Evolutionary conservation across 2,888 invertebrate species (phyloP).

Genomic region (Nematopogon swammerdamellus): DNA sequence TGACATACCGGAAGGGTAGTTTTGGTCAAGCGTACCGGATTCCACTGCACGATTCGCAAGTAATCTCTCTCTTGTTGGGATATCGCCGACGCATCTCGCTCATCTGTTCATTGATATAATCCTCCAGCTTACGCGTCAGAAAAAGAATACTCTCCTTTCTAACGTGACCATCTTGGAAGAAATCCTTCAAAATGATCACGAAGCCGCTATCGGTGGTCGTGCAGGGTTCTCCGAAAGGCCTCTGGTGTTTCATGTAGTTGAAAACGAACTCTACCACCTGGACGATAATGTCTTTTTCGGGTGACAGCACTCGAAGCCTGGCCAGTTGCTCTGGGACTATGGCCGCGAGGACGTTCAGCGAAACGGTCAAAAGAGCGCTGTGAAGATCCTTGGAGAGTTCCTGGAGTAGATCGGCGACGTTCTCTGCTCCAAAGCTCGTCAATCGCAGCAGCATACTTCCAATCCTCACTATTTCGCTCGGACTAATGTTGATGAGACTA

Average conservation of each 20-base stretch:
- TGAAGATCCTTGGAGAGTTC: slow-evolving; percentile 36
- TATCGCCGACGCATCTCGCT: slow-evolving; percentile 19
- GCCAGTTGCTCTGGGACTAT: slow-evolving; percentile 36
- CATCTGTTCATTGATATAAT: slow-evolving; percentile 27
- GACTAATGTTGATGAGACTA: slow-evolving; percentile 30
- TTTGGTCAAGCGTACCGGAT: background rate
- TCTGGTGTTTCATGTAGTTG: slow-evolving; percentile 34
- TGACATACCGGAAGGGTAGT: no score
- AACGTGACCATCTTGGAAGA: slow-evolving; percentile 41
- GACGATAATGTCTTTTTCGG: slow-evolving; percentile 38
- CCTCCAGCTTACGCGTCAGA: slow-evolving; percentile 28
- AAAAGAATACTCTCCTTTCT: slow-evolving; percentile 30
- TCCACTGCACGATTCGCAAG: slow-evolving; percentile 25
- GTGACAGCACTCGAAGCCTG: slow-evolving; percentile 29
- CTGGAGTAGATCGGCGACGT: slow-evolving; percentile 29
- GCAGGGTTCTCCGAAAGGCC: slow-evolving; percentile 32
- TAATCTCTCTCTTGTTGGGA: slow-evolving; percentile 27
- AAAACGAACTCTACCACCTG: slow-evolving; percentile 43
- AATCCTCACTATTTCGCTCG: slow-evolving; percentile 37
- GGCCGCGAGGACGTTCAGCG: slow-evolving; percentile 31
- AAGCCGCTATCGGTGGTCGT: slow-evolving; percentile 31
- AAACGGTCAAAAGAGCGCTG: slow-evolving; percentile 35
- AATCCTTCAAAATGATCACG: slow-evolving; percentile 32
- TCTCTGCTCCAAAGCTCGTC: slow-evolving; percentile 34
- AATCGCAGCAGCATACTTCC: slow-evolving; percentile 31